These are phyloP conservation scores for Corydoras maculifer DNA, from an alignment of 2,113 vertebrate genomes.

Conservation along the genomic window DNA sequence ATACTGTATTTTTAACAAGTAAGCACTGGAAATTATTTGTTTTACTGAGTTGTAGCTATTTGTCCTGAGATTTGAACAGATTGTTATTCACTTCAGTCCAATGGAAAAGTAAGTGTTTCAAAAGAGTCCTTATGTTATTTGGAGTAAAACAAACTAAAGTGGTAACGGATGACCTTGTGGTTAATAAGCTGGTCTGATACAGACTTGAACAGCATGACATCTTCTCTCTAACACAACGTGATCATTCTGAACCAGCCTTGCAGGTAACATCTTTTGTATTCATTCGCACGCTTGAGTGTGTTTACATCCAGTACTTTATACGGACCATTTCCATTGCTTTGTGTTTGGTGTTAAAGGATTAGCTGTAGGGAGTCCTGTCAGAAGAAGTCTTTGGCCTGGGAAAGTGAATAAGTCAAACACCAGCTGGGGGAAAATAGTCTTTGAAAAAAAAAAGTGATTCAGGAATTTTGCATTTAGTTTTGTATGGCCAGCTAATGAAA, in stretches of 20 bases:
- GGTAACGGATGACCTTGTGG: neutral
- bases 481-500: too few species aligned
- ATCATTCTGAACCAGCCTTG: neutral
- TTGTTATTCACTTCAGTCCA: too few species aligned
- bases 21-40: too few species aligned
- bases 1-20: too few species aligned
- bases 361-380: conserved; percentile 20
- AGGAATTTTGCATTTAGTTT: too few species aligned
- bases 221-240: neutral
- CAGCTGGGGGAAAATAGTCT: too few species aligned
- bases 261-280: neutral
- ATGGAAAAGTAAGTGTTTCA: too few species aligned
- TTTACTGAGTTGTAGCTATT: too few species aligned
- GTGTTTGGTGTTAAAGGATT: conserved; percentile 21
- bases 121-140: too few species aligned
- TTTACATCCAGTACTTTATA: neutral
- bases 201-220: neutral
- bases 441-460: too few species aligned
- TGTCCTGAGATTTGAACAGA: too few species aligned
- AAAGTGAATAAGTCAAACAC: too few species aligned
- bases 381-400: neutral
- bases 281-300: neutral
- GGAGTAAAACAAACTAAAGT: neutral
- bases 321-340: conserved; percentile 15
- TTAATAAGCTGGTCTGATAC: neutral